Percentiles rank a stretch among this genome's conserved stretches.
Conservation (phyloP, 2,113 vertebrate genomes). For the Bubo scandiacus region DNA sequence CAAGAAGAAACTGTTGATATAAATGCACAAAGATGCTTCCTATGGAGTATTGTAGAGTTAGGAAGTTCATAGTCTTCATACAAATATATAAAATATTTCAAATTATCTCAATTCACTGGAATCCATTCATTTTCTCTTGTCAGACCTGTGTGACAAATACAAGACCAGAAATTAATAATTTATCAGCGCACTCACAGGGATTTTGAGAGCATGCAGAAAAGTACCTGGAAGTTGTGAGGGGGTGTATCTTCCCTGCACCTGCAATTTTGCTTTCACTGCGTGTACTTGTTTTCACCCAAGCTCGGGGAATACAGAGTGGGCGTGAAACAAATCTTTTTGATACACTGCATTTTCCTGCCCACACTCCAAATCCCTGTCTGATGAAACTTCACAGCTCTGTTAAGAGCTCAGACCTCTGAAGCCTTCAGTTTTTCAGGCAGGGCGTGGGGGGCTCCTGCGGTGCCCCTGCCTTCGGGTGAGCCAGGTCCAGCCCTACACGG, state of each 20-base stretch:
- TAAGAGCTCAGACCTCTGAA: background rate
- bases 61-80: slow-evolving; percentile 68
- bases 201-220: slow-evolving; percentile 6
- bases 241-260: background rate
- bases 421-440: background rate
- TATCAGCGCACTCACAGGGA: background rate
- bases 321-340: background rate
- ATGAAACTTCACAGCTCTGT: background rate
- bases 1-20: slow-evolving; percentile 48
- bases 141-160: slow-evolving; percentile 64
- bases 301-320: background rate
- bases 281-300: background rate
- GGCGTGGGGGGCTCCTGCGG: fast-evolving
- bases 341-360: background rate
- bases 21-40: slow-evolving; percentile 69
- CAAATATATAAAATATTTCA: slow-evolving; percentile 76
- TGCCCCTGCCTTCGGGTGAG: background rate
- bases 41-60: background rate
- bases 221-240: background rate
- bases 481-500: background rate
- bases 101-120: slow-evolving; percentile 41
- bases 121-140: slow-evolving; percentile 11
- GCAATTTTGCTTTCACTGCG: background rate
- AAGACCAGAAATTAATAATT: slow-evolving; percentile 32
- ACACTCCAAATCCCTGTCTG: background rate